Conservation (phyloP, 2,888 invertebrate genomes). For the Pollenia angustigena region DNA sequence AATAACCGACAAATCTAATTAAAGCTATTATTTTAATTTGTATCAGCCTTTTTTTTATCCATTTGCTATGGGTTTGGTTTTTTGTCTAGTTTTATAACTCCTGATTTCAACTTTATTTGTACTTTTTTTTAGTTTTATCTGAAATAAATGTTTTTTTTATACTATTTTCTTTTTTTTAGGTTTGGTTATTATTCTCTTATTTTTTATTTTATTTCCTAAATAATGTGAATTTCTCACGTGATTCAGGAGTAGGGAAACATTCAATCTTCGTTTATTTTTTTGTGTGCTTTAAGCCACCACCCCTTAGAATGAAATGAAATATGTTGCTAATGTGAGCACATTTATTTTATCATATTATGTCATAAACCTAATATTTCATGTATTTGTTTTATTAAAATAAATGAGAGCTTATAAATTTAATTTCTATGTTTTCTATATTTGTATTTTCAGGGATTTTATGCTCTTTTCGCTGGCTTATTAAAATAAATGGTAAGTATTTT, state of each 20-base stretch:
- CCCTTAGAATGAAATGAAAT: background rate
- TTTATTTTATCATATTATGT: conserved; percentile 59
- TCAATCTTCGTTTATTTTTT: background rate
- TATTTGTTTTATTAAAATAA: conserved; percentile 43
- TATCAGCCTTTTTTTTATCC: conserved; percentile 15
- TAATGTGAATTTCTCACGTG: conserved; percentile 39
- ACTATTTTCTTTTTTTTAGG: background rate
- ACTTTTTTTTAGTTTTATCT: background rate
- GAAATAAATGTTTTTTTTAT: conserved; percentile 16
- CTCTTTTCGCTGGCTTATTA: background rate
- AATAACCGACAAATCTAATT: conserved; percentile 30
- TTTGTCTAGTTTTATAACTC: background rate
- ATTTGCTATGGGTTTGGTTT: conserved; percentile 10
- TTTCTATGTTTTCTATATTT: conserved; percentile 3
- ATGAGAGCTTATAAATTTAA: conserved; percentile 46
- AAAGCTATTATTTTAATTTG: conserved; percentile 2
- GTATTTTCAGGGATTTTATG: conserved; percentile 35
- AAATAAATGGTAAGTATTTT: conserved; percentile 7
- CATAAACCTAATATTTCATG: conserved; percentile 28
- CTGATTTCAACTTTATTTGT: background rate
- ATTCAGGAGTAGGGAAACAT: background rate
- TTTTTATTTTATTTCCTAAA: background rate
- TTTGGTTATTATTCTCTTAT: background rate
- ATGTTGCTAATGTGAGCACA: conserved; percentile 41
- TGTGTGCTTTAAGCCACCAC: background rate